These are phyloP conservation scores for Tragelaphus strepsiceros DNA, from an alignment of 2,113 vertebrate genomes.

Conservation along the genomic window DNA sequence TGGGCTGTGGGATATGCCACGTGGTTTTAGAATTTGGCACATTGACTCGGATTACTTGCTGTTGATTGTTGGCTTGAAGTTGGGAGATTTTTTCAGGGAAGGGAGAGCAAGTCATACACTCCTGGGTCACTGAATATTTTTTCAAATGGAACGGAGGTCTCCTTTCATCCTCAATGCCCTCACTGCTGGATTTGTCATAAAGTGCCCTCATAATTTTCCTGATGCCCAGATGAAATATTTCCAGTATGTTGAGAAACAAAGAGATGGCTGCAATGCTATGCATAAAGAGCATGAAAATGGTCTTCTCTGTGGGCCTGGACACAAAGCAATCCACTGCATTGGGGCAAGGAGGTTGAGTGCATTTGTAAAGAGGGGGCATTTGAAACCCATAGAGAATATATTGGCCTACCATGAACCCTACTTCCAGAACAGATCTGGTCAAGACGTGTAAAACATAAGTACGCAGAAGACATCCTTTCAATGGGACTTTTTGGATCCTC, in stretches of 20 bases:
- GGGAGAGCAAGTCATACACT: constrained; percentile 59
- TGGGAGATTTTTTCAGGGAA: constrained; percentile 78
- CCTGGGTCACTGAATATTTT: constrained; percentile 85
- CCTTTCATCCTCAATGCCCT: constrained; percentile 77
- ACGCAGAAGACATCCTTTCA: constrained; percentile 89
- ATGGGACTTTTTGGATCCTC: constrained; percentile 92
- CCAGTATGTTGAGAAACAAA: constrained; percentile 90
- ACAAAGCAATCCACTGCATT: constrained; percentile 96
- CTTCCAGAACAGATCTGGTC: constrained; percentile 91
- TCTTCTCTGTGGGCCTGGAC: constrained; percentile 95
- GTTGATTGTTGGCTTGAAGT: constrained; percentile 77
- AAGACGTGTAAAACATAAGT: constrained; percentile 96
- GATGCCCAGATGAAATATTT: constrained; percentile 92
- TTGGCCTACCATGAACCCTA: constrained; percentile 94
- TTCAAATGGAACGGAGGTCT: constrained; percentile 80
- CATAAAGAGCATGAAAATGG: constrained; percentile 97
- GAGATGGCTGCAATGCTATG: constrained; percentile 91
- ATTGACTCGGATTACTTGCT: constrained; percentile 60
- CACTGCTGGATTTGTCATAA: constrained; percentile 73
- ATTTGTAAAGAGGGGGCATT: constrained; percentile 91
- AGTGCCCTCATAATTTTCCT: constrained; percentile 89
- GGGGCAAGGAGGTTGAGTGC: constrained; percentile 88
- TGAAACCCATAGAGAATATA: constrained; percentile 92
- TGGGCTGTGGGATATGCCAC: constrained; percentile 56
- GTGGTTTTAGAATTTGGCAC: constrained; percentile 66